Evolutionary conservation across 2,888 invertebrate genomes (phyloP).

Genomic region (Eumacrocentrus americanus): DNA sequence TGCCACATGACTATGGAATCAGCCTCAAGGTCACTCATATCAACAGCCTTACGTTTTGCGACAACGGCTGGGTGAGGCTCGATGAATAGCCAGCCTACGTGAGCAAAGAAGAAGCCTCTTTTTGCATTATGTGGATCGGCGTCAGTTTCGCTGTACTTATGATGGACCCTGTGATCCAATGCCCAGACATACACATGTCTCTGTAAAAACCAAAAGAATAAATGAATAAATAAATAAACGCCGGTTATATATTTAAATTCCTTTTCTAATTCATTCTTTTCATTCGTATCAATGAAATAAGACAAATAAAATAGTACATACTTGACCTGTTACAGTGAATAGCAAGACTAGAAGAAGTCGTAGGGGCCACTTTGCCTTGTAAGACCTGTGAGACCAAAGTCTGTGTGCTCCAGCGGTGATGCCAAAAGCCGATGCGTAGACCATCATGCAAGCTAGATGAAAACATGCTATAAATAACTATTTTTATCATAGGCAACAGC

Average conservation of each 20-base stretch:
- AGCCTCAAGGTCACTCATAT: slow-evolving; percentile 73
- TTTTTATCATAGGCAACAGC: not conserved
- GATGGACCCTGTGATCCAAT: slow-evolving; percentile 85
- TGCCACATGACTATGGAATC: slow-evolving; percentile 81
- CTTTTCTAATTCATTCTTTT: too few species aligned
- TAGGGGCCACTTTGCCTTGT: slow-evolving; percentile 75
- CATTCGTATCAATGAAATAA: not conserved
- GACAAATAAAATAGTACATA: slow-evolving; percentile 55
- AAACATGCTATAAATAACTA: slow-evolving; percentile 15
- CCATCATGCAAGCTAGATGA: slow-evolving; percentile 66
- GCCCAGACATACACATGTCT: slow-evolving; percentile 87
- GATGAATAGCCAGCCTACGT: slow-evolving; percentile 89
- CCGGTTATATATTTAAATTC: too few species aligned
- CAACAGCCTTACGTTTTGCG: slow-evolving; percentile 71
- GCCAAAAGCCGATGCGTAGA: slow-evolving; percentile 80
- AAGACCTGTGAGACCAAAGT: slow-evolving; percentile 81
- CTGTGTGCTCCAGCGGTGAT: slow-evolving; percentile 84
- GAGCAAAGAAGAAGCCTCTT: slow-evolving; percentile 89
- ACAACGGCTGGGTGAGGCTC: slow-evolving; percentile 83
- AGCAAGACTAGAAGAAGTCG: slow-evolving; percentile 72
- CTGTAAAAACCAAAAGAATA: slow-evolving; percentile 57
- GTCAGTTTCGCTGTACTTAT: slow-evolving; percentile 86
- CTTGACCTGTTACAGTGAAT: slow-evolving; percentile 82
- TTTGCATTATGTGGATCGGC: slow-evolving; percentile 85
- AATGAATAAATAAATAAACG: not conserved